Conservation (phyloP, 2,113 vertebrate genomes). For the Barnardius zonarius region DNA sequence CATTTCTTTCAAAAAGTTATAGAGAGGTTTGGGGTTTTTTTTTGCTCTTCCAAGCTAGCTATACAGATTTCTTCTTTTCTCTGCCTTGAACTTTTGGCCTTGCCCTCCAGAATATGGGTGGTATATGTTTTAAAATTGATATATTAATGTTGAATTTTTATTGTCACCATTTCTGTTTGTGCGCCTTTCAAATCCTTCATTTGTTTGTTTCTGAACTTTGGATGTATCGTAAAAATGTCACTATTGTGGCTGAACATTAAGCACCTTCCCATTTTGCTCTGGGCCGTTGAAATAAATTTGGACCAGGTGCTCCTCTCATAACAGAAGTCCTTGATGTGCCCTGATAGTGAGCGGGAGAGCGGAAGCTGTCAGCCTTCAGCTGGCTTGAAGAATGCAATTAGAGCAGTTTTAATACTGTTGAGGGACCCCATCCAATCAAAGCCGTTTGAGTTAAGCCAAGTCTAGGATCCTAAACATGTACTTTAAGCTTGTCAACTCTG, state of each 20-base stretch:
- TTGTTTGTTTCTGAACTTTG: slow-evolving; percentile 84
- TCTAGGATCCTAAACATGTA: slow-evolving; percentile 64
- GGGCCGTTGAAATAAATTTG: slow-evolving; percentile 84
- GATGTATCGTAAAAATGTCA: slow-evolving; percentile 94
- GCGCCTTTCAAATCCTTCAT: slow-evolving; percentile 82
- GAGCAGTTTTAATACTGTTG: slow-evolving; percentile 76
- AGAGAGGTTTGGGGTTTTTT: not conserved
- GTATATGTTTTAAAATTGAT: slow-evolving; percentile 82
- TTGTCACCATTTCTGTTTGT: slow-evolving; percentile 81
- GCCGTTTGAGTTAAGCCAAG: slow-evolving; percentile 67
- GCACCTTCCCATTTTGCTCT: slow-evolving; percentile 87
- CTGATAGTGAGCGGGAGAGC: slow-evolving; percentile 81
- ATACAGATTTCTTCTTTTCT: slow-evolving; percentile 16
- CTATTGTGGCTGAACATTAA: slow-evolving; percentile 92
- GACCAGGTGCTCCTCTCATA: slow-evolving; percentile 83
- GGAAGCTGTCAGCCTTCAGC: slow-evolving; percentile 82
- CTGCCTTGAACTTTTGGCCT: slow-evolving; percentile 76
- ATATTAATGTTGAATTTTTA: slow-evolving; percentile 84
- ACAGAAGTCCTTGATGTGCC: slow-evolving; percentile 84
- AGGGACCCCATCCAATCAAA: slow-evolving; percentile 75
- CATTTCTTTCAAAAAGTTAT: not conserved
- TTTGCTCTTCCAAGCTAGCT: not conserved
- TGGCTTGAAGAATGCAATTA: slow-evolving; percentile 83
- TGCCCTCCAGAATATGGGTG: slow-evolving; percentile 77
- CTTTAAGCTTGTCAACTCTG: slow-evolving; percentile 12